Evolutionary conservation across 2,113 vertebrate genomes (phyloP).

Genomic region (Takifugu bimaculatus): DNA sequence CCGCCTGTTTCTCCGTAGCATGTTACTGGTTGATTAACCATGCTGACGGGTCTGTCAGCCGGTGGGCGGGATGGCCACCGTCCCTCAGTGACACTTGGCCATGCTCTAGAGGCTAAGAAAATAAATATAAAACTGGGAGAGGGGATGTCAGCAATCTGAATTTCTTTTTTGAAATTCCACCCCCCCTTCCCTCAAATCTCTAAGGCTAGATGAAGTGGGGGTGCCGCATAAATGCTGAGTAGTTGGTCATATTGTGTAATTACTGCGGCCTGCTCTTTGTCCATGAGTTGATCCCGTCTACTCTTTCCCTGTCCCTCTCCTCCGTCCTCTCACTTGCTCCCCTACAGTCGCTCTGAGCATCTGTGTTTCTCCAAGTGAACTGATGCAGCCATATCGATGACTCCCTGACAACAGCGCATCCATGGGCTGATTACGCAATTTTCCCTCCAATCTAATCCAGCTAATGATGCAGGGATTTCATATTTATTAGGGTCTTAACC

Average conservation of each 20-base stretch:
- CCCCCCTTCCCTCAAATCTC: conserved; percentile 13
- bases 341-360: conserved; percentile 7
- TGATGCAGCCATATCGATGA: conserved; percentile 39
- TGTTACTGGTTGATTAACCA: conserved; percentile 63
- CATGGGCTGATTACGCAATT: conserved; percentile 59
- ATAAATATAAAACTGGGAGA: conserved; percentile 15
- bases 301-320: conserved; percentile 15
- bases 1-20: conserved; percentile 43
- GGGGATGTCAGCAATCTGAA: conserved; percentile 27
- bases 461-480: conserved; percentile 67
- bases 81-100: conserved; percentile 19
- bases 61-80: conserved; percentile 50
- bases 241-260: conserved; percentile 40
- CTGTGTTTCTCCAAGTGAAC: conserved; percentile 22
- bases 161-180: not conserved
- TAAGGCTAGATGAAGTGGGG: conserved; percentile 7
- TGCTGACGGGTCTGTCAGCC: conserved; percentile 60
- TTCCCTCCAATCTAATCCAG: conserved; percentile 59
- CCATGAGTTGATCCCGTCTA: conserved; percentile 30
- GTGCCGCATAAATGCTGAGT: conserved; percentile 46
- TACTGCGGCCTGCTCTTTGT: conserved; percentile 28
- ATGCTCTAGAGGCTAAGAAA: not conserved
- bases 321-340: conserved; percentile 6
- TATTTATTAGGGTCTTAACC: conserved; percentile 52
- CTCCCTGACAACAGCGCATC: conserved; percentile 33